These are phyloP conservation scores for Salvelinus namaycush DNA, from an alignment of 2,113 vertebrate species.

Conservation along the genomic window DNA sequence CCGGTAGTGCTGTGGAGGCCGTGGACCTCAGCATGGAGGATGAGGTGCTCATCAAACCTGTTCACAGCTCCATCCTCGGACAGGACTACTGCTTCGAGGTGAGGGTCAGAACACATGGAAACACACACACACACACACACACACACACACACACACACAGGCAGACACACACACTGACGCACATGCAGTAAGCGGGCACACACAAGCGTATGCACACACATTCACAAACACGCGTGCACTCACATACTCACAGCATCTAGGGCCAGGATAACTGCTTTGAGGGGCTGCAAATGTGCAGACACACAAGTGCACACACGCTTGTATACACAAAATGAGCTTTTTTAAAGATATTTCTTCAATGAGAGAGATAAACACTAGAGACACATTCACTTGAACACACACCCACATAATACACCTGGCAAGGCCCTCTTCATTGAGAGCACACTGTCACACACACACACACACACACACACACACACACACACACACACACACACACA, in stretches of 20 bases:
- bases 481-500: too few species aligned
- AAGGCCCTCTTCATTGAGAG: too few species aligned
- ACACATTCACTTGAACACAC: too few species aligned
- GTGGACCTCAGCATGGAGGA: slow-evolving; percentile 99
- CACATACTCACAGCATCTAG: neutral
- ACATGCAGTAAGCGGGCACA: neutral
- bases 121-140: neutral
- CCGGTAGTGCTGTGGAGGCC: slow-evolving; percentile 94
- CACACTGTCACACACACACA: too few species aligned
- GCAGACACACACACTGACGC: neutral
- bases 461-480: too few species aligned
- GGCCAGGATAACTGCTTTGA: neutral
- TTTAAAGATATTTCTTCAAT: too few species aligned
- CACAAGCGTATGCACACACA: neutral
- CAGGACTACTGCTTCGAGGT: slow-evolving; percentile 99
- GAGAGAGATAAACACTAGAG: too few species aligned
- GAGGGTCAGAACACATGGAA: slow-evolving; percentile 36
- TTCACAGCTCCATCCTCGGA: slow-evolving; percentile 97
- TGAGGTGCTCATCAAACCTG: slow-evolving; percentile 93
- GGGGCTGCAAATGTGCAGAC: neutral
- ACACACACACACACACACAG: neutral
- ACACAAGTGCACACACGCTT: too few species aligned
- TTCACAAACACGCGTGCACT: neutral
- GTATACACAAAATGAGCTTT: too few species aligned
- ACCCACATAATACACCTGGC: too few species aligned